phyloP scores from a whole-genome alignment of 2,888 invertebrate genomes.

The Exephanes ischioxanthus region DNA sequence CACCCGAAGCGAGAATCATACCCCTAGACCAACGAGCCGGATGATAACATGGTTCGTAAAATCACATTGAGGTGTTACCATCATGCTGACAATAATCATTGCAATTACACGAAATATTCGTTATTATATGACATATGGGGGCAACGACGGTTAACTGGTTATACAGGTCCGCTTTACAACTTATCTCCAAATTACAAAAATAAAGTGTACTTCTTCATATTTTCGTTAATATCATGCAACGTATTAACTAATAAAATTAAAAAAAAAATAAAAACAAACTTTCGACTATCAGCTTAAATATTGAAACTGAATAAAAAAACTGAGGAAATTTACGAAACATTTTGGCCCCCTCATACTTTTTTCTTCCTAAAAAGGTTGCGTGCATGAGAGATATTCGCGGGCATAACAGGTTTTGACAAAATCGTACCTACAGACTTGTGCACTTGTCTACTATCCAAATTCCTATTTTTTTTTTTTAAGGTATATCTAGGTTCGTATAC shows the following conservation, averaged over 20 bases:
- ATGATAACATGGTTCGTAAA: neutral
- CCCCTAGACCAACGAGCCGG: slow-evolving; percentile 90
- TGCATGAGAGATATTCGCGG: no score
- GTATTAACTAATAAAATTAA: neutral
- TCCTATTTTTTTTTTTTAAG: no score
- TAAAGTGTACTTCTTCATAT: neutral
- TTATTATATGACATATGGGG: neutral
- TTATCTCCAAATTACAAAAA: neutral
- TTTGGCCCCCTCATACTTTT: no score
- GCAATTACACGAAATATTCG: neutral
- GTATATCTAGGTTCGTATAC: no score
- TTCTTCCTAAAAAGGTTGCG: no score
- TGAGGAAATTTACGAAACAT: no score
- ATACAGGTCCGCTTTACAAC: neutral
- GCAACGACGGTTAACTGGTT: neutral
- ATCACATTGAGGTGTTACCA: neutral
- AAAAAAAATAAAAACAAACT: neutral
- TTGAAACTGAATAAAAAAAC: no score
- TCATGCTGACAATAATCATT: neutral
- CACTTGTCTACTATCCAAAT: no score
- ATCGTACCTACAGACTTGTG: no score
- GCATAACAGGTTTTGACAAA: no score
- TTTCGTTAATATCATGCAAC: neutral
- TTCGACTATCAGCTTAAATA: neutral
- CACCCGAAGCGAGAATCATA: slow-evolving; percentile 91